Evolutionary conservation across 1,140 invertebrate genomes (phyloP).

Genomic region (Chironomus tepperi): DNA sequence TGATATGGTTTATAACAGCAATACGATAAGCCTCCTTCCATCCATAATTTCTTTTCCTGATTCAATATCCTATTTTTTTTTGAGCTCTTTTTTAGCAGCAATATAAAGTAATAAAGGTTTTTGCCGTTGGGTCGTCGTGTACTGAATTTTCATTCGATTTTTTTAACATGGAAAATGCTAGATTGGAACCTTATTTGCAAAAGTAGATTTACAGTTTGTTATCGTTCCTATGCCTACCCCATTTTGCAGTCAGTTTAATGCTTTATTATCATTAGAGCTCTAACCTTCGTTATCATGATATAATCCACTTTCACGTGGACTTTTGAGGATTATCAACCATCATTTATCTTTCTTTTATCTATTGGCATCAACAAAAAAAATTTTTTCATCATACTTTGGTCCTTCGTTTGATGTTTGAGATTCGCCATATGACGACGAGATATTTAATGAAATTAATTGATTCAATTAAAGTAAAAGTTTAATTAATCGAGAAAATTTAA

Average conservation of each 20-base stretch:
- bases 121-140: not conserved
- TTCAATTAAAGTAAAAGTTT: too few relatives aligned
- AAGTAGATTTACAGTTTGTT: constrained; percentile 2
- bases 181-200: constrained; percentile 1
- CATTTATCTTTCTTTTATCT: not conserved
- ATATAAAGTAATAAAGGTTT: constrained; percentile 1
- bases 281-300: not conserved
- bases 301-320: not conserved
- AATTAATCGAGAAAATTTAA: too few relatives aligned
- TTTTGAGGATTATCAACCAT: not conserved
- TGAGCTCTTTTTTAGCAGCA: not conserved
- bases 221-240: not conserved
- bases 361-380: too few relatives aligned
- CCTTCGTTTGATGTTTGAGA: too few relatives aligned
- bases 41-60: too few relatives aligned
- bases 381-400: too few relatives aligned
- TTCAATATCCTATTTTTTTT: too few relatives aligned
- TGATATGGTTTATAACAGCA: too few relatives aligned
- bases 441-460: too few relatives aligned
- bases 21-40: too few relatives aligned
- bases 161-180: not conserved
- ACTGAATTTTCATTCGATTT: not conserved
- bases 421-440: too few relatives aligned
- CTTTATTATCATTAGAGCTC: not conserved
- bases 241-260: constrained; percentile 2